These are phyloP conservation scores for Synchiropus splendidus DNA, from an alignment of 2,113 vertebrate genomes.

Conservation along the genomic window DNA sequence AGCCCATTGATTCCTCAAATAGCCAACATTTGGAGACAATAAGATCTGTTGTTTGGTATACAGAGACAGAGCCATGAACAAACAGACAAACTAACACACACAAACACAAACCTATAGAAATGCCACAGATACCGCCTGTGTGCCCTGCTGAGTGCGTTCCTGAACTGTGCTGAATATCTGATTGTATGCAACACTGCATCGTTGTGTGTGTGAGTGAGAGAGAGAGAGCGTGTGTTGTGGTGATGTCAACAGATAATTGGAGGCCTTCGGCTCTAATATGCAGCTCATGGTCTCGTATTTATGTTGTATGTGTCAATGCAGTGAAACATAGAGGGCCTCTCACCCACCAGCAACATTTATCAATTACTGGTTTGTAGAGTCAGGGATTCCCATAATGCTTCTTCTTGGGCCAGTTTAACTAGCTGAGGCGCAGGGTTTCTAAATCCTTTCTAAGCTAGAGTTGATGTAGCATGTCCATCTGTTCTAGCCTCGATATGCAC, in stretches of 20 bases:
- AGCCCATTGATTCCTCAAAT: conserved; percentile 47
- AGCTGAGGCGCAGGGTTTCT: too few relatives aligned
- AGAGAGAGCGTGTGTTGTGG: conserved; percentile 17
- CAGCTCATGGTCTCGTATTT: conserved; percentile 35
- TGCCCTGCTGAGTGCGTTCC: conserved; percentile 33
- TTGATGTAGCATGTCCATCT: too few relatives aligned
- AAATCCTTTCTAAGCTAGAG: too few relatives aligned
- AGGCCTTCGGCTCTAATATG: conserved; percentile 37
- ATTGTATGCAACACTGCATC: conserved; percentile 35
- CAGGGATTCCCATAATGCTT: too few relatives aligned
- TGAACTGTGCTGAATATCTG: conserved; percentile 40
- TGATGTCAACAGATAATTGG: conserved; percentile 36
- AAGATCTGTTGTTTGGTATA: conserved; percentile 49
- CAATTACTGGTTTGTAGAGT: too few relatives aligned
- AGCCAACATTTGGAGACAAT: conserved; percentile 53
- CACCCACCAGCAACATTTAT: neutral
- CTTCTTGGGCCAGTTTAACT: too few relatives aligned
- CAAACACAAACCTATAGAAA: conserved; percentile 29
- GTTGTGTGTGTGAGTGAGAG: conserved; percentile 14
- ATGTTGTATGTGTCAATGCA: conserved; percentile 11
- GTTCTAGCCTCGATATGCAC: too few relatives aligned
- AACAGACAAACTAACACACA: conserved; percentile 1
- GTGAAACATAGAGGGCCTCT: conserved; percentile 2
- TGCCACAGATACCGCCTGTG: conserved; percentile 28
- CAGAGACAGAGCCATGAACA: conserved; percentile 16